A percentile compares a stretch with the other conserved stretches of the same genome.
Evolutionary conservation across 2,113 vertebrate species (phyloP).

Genomic region (Nicator chloris): DNA sequence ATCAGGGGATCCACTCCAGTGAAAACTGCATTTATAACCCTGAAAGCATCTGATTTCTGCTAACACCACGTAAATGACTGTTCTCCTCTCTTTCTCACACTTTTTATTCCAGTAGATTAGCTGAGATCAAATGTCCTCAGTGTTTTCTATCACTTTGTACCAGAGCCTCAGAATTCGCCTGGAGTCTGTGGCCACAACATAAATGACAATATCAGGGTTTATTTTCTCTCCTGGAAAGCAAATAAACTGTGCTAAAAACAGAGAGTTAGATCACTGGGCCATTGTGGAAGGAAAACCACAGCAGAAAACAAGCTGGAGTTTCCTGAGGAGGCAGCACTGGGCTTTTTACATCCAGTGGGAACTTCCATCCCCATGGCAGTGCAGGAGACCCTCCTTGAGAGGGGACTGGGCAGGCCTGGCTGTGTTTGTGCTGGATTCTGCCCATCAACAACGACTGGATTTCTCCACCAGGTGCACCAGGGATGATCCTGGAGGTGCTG

Average conservation of each 20-base stretch:
- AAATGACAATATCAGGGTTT: constrained; percentile 32
- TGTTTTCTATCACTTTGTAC: background rate
- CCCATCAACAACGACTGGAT: accelerated
- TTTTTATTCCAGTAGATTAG: background rate
- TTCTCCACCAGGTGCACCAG: background rate
- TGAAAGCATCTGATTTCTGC: background rate
- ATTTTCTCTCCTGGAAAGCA: constrained; percentile 40
- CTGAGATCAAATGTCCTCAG: background rate
- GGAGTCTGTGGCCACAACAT: background rate
- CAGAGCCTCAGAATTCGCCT: background rate
- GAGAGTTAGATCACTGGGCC: background rate
- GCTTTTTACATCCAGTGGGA: background rate
- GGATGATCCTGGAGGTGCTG: background rate
- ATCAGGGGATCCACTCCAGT: background rate
- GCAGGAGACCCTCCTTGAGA: background rate
- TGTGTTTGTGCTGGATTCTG: background rate
- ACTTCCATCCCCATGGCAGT: background rate
- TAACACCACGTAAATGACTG: background rate
- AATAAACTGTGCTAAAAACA: constrained; percentile 40
- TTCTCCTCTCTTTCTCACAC: background rate
- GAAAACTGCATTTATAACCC: background rate
- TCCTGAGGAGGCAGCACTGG: background rate
- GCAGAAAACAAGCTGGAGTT: background rate
- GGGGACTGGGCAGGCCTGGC: accelerated
- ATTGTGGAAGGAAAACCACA: constrained; percentile 1